Evolutionary conservation across 1,140 invertebrate species (phyloP), one percentile per base, ranked within the genome.

Genomic region (Drosophila ficusphila): DNA sequence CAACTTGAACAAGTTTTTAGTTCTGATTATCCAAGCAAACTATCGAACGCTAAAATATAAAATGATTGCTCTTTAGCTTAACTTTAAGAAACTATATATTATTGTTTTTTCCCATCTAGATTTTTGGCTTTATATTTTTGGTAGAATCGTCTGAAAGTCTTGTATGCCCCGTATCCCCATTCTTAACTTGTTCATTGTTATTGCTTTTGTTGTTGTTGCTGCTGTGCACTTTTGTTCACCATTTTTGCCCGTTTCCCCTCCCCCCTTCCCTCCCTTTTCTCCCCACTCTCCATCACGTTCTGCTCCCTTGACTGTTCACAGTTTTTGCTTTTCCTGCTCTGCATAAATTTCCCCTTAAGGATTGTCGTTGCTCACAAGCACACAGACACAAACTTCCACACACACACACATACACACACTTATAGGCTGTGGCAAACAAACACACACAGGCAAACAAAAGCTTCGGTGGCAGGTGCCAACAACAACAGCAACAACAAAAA

Each of bases 271-370:
- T 19, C 29, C 48, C 34, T 5, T 12, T 51, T 34, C 11, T 11
- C 16, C 27, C 14, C 23, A 16, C 4, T 21, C 6, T 36, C 67
- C 29, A 14, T 34, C 19, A 11, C 54, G 5, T 60, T 29, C 21
- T 16, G 60, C 60, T 64, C 60, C 54, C 60, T 29, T 21, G 60
- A 39, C 54, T 36, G 54, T 61, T 64, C 39, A 61, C 60, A 64
- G 54, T 64, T 61, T 54, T 53, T 51, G 62, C 42, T 49, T 62
- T 78, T 71, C 58, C 69, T 73, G 58, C 76, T 86, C 58, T 78
- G 82, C 82, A 86, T 86, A 86, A 86, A 86, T 86, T 86, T 86
- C 57, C 82, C 82, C 82, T 82, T 64, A 86, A 88, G 82, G 76
- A 81, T 86, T 88, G 76, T 73, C 58, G 81, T 51, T 48, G 62